Evolutionary conservation across 2,888 invertebrate species (phyloP), one percentile per base, ranked within the genome.

Genomic region (Torymus tubicola): DNA sequence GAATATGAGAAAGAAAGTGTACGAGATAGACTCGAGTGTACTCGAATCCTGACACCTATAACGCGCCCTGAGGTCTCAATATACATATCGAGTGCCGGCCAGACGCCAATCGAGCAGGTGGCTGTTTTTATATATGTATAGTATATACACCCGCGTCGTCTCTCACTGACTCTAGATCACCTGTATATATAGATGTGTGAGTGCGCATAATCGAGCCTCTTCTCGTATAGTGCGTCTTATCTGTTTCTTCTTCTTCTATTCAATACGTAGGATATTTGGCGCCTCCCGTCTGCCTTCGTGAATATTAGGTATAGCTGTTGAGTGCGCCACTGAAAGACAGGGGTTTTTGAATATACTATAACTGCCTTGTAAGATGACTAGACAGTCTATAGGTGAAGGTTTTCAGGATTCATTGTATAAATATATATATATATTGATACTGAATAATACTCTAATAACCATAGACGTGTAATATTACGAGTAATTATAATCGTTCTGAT

Each of bases 131-230:
- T 21, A 21, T 21, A 21, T 21, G 8, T 8, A 42, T 8, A 42
- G 2, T 21, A 42, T 8, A 42, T 8, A 42, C 42, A 8, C 42
- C 42, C 42, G 42, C 42, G 10, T 42, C 42, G 86, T 79, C 83
- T 76, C 82, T 82, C 52, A 89, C 89, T n/a, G n/a, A n/a, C 91
- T 91, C 89, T 86, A 89, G 91, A 91, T 58, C 10, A 57, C n/a
- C 42, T 13, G 24, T n/a, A 14, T 10, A 31, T 31, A 42, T 16
- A 21, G n/a, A n/a, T n/a, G 52, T 14, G 52, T 5, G 60, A n/a
- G 24, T 18, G 18, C 31, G 76, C 63, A 73, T 73, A 69, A 69
- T 70, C 57, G n/a, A 68, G 50, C 50, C 21, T 61, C 52, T 69
- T 69, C 63, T 0, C 16, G 13, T 24, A 8, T 10, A 1, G 21